Evolutionary conservation across 2,113 vertebrate species (phyloP).

Genomic region (Beaufortia kweichowensis): DNA sequence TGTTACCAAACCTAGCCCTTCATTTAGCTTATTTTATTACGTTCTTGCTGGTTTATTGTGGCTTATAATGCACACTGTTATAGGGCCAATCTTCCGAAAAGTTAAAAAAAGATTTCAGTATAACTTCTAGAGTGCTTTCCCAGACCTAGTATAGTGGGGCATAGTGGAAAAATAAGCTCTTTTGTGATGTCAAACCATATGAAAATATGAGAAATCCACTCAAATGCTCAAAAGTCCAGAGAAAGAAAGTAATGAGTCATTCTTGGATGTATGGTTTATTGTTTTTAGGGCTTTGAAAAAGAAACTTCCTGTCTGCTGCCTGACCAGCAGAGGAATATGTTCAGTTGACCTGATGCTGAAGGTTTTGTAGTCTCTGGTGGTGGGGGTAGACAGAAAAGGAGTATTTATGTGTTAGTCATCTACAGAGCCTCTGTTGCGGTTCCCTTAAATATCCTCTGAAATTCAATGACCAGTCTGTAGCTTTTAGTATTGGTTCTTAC

Average conservation of each 20-base stretch:
- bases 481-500: background rate
- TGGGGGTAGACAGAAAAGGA: slow-evolving; percentile 5
- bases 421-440: slow-evolving; percentile 2
- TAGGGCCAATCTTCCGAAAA: slow-evolving; percentile 26
- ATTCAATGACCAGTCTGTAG: background rate
- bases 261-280: slow-evolving; percentile 62
- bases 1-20: background rate
- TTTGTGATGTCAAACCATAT: slow-evolving; percentile 40
- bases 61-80: slow-evolving; percentile 32
- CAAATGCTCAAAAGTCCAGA: slow-evolving; percentile 16
- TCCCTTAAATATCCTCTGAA: background rate
- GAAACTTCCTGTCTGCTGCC: slow-evolving; percentile 57
- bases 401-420: slow-evolving; percentile 21
- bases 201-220: slow-evolving; percentile 22
- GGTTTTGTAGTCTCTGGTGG: slow-evolving; percentile 23
- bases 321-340: slow-evolving; percentile 50
- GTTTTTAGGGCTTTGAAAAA: slow-evolving; percentile 60
- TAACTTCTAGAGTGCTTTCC: slow-evolving; percentile 56
- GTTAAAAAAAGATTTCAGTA: slow-evolving; percentile 41
- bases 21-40: slow-evolving; percentile 6
- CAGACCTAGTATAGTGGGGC: slow-evolving; percentile 35
- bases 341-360: slow-evolving; percentile 11
- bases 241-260: slow-evolving; percentile 39
- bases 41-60: slow-evolving; percentile 34
- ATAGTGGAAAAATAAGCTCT: slow-evolving; percentile 34